Percentiles rank a stretch among this genome's conserved stretches.
These are phyloP conservation scores for Cephus pygmeus DNA, from an alignment of 2,888 invertebrate species.

Conservation along the genomic window DNA sequence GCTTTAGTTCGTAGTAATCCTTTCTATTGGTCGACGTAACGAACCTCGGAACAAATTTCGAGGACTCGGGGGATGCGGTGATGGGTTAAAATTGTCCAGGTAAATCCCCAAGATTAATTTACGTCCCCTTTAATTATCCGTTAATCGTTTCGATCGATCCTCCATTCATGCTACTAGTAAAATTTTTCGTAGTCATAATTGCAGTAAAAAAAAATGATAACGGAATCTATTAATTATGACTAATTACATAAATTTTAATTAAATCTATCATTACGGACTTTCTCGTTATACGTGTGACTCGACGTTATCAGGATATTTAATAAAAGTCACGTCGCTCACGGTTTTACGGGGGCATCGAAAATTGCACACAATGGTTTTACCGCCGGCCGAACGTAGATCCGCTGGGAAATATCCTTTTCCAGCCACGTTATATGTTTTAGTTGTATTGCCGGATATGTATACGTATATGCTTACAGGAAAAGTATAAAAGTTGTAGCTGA, in stretches of 20 bases:
- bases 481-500: not conserved
- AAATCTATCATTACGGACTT: no score
- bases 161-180: not conserved
- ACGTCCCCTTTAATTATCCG: no score
- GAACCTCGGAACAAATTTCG: no score
- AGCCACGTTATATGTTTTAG: not conserved
- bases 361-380: constrained; percentile 12
- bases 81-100: no score
- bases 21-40: not conserved
- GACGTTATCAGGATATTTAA: not conserved
- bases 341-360: not conserved
- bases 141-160: no score
- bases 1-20: not conserved
- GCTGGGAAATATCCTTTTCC: constrained; percentile 21
- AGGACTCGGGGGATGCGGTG: no score
- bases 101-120: no score
- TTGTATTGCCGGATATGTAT: not conserved
- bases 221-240: not conserved
- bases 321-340: not conserved
- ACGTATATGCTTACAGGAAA: not conserved
- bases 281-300: not conserved
- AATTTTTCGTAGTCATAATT: not conserved
- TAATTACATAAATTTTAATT: not conserved
- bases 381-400: constrained; percentile 1
- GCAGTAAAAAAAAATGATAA: not conserved